Evolutionary conservation across 2,113 vertebrate genomes (phyloP).

Genomic region (Stomatorhinus ivindoensis): DNA sequence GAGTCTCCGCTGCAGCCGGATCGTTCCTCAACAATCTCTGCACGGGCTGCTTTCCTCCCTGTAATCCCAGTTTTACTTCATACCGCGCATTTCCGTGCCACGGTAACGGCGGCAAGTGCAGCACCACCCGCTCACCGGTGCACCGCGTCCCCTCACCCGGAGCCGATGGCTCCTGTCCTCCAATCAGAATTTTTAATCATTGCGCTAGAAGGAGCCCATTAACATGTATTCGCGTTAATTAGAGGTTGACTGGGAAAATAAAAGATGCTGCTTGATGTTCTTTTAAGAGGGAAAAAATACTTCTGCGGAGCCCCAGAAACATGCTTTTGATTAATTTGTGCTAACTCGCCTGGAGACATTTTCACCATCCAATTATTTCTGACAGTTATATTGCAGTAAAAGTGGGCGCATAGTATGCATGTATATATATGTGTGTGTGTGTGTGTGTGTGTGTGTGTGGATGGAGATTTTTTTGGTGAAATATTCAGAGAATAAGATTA

Average conservation of each 20-base stretch:
- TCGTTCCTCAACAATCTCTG: slow-evolving; percentile 19
- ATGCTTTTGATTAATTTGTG: slow-evolving; percentile 1
- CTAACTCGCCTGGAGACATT: not conserved
- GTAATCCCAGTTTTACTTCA: not conserved
- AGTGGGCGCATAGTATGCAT: not conserved
- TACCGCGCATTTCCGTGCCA: not conserved
- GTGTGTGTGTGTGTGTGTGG: too few species aligned
- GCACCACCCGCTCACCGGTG: not conserved
- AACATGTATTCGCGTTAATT: slow-evolving; percentile 63
- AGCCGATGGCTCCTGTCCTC: slow-evolving; percentile 51
- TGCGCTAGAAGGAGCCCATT: slow-evolving; percentile 55
- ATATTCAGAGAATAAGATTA: not conserved
- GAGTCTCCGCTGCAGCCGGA: slow-evolving; percentile 24
- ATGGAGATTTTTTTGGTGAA: not conserved
- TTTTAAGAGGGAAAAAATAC: slow-evolving; percentile 32
- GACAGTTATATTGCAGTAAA: not conserved
- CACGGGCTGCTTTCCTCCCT: not conserved
- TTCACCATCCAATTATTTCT: not conserved
- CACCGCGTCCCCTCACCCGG: slow-evolving; percentile 36
- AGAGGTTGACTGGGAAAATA: slow-evolving; percentile 34
- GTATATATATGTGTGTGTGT: not conserved
- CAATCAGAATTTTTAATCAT: slow-evolving; percentile 70
- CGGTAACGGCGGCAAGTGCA: not conserved
- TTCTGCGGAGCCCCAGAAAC: slow-evolving; percentile 2
- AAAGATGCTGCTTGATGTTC: slow-evolving; percentile 43